phyloP scores from a whole-genome alignment of 2,888 invertebrate species.

The Trichogramma evanescens region DNA sequence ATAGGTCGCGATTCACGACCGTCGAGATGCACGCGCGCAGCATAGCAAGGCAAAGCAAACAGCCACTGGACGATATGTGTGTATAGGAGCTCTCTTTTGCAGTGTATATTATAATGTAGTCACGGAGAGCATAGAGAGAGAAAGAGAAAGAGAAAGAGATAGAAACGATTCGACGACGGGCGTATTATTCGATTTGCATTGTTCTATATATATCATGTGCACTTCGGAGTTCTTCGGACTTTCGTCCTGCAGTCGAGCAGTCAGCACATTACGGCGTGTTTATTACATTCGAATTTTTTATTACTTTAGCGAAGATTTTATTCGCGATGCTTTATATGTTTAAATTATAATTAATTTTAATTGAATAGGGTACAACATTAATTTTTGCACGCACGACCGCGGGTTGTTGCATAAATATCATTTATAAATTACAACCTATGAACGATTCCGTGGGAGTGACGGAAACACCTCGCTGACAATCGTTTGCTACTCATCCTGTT shows the following conservation, averaged over 20 bases:
- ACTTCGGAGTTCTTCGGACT: not conserved
- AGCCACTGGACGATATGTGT: not conserved
- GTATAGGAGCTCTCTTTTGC: not conserved
- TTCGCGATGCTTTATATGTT: no score
- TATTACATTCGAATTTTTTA: constrained; percentile 29
- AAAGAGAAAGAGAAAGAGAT: constrained; percentile 18
- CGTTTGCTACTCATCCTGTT: no score
- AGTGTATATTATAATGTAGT: not conserved
- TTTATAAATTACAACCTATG: no score
- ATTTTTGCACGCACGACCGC: no score
- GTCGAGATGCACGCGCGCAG: not conserved
- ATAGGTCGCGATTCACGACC: not conserved
- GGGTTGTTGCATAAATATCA: no score
- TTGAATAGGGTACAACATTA: no score
- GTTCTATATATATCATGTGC: constrained; percentile 24
- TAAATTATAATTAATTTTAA: no score
- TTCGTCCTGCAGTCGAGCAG: constrained; percentile 24
- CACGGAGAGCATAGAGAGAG: not conserved
- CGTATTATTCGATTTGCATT: constrained; percentile 37
- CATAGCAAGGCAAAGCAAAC: not conserved
- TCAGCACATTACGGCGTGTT: constrained; percentile 37
- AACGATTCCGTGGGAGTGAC: constrained; percentile 25
- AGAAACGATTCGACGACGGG: constrained; percentile 30
- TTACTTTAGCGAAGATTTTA: constrained; percentile 7
- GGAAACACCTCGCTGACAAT: constrained; percentile 18